phyloP scores from a whole-genome alignment of 2,797 vertebrate species.

The Avahi laniger region DNA sequence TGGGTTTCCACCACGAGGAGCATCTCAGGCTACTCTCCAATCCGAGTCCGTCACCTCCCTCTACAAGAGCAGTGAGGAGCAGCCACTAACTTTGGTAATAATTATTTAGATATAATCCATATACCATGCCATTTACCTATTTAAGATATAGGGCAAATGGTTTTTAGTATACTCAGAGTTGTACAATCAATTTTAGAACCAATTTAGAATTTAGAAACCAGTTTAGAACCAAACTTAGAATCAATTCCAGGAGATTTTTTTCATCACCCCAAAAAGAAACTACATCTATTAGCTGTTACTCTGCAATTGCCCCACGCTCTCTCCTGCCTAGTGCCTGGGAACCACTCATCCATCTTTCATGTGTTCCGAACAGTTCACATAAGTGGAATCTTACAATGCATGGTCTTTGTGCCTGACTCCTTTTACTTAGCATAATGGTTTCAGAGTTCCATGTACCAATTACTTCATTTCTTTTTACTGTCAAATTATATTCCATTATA shows the following conservation, averaged over 20 bases:
- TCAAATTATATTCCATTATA: not conserved
- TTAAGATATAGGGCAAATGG: not conserved
- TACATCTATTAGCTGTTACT: not conserved
- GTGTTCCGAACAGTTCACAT: not conserved
- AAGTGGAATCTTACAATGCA: not conserved
- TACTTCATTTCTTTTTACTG: not conserved
- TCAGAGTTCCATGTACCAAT: not conserved
- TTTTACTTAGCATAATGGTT: not conserved
- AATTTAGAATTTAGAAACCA: constrained; percentile 43
- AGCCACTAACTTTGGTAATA: not conserved
- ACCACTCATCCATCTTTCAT: not conserved
- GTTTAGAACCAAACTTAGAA: constrained; percentile 1
- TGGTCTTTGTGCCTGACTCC: not conserved
- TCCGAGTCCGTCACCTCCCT: not conserved
- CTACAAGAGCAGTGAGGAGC: not conserved
- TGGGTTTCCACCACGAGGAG: not conserved
- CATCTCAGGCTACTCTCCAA: not conserved
- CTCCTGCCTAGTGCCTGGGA: not conserved
- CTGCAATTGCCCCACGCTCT: not conserved
- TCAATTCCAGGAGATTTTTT: not conserved
- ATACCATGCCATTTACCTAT: not conserved
- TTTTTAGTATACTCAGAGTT: not conserved
- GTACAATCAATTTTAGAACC: constrained; percentile 12
- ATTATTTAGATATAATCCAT: constrained; percentile 11
- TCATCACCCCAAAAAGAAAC: not conserved